A percentile compares a stretch with the other conserved stretches of the same genome.
These are phyloP conservation scores for Centropus bengalensis DNA, from an alignment of 2,113 vertebrate species.

Conservation along the genomic window DNA sequence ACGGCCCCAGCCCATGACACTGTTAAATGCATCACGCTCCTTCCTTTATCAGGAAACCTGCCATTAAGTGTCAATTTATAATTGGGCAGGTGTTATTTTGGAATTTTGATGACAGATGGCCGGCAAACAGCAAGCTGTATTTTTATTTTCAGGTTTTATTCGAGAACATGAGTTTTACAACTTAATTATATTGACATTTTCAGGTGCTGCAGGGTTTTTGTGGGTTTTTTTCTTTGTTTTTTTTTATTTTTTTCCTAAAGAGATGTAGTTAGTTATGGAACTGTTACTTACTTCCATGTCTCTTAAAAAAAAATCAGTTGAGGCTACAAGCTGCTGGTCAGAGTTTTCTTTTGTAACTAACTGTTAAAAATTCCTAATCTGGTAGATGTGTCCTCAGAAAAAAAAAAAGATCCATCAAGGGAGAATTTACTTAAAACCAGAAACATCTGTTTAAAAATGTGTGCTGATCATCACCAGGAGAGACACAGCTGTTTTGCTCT, in stretches of 20 bases:
- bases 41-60: slow-evolving; percentile 56
- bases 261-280: not conserved
- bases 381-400: not conserved
- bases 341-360: slow-evolving; percentile 2
- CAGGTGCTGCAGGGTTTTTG: not conserved
- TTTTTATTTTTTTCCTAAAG: not conserved
- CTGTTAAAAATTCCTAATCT: slow-evolving; percentile 1
- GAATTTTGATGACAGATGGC: not conserved
- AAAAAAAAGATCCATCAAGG: not conserved
- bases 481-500: slow-evolving; percentile 56
- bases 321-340: not conserved
- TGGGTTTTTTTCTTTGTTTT: not conserved
- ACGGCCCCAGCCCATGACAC: slow-evolving; percentile 55
- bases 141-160: slow-evolving; percentile 1
- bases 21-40: not conserved
- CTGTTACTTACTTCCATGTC: not conserved
- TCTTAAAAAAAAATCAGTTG: not conserved
- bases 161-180: not conserved
- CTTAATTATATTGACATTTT: not conserved
- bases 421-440: slow-evolving; percentile 51
- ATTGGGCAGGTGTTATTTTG: slow-evolving; percentile 13
- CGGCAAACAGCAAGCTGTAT: not conserved
- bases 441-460: slow-evolving; percentile 67
- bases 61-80: slow-evolving; percentile 44
- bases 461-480: slow-evolving; percentile 47